A percentile compares a stretch with the other conserved stretches of the same genome.
phyloP scores from a whole-genome alignment of 2,888 invertebrate genomes.

The Octodonta nipae region DNA sequence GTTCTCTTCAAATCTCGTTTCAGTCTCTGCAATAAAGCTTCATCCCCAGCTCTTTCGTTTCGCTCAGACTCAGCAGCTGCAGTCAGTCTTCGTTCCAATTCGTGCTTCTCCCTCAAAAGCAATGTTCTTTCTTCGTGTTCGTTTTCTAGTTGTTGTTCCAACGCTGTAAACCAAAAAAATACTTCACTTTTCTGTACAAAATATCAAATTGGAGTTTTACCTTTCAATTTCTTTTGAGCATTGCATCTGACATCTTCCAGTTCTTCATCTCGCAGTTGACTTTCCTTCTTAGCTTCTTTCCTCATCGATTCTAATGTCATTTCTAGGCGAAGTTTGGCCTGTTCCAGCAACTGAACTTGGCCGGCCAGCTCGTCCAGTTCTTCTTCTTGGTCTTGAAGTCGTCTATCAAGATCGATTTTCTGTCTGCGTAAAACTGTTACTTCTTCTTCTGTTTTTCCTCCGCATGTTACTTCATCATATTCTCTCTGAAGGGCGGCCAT shows the following conservation, averaged over 20 bases:
- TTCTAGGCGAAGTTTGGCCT: conserved; percentile 82
- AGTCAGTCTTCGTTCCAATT: conserved; percentile 73
- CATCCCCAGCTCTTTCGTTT: conserved; percentile 57
- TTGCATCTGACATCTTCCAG: conserved; percentile 81
- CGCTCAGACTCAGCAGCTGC: conserved; percentile 66
- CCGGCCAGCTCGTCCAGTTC: conserved; percentile 92
- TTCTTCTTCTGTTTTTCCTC: conserved; percentile 74
- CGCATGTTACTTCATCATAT: conserved; percentile 70
- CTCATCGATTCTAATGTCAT: conserved; percentile 87
- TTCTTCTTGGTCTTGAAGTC: conserved; percentile 79
- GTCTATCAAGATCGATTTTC: conserved; percentile 76
- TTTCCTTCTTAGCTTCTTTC: conserved; percentile 79
- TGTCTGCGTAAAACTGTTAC: conserved; percentile 66
- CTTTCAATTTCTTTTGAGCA: conserved; percentile 83
- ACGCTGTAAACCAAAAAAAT: conserved; percentile 39
- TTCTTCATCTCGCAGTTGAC: conserved; percentile 84
- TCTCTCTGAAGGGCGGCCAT: conserved; percentile 65
- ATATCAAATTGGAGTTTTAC: conserved; percentile 37
- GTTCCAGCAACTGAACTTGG: conserved; percentile 63
- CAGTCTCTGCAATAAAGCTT: conserved; percentile 57
- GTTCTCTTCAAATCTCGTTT: conserved; percentile 80
- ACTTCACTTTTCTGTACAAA: too few relatives aligned
- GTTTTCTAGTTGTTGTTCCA: conserved; percentile 83
- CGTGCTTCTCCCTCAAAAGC: conserved; percentile 77
- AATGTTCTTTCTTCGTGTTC: conserved; percentile 85